A percentile compares a stretch with the other conserved stretches of the same genome.
phyloP scores from a whole-genome alignment of 2,888 invertebrate genomes.

The Sphecodes monilicornis region DNA sequence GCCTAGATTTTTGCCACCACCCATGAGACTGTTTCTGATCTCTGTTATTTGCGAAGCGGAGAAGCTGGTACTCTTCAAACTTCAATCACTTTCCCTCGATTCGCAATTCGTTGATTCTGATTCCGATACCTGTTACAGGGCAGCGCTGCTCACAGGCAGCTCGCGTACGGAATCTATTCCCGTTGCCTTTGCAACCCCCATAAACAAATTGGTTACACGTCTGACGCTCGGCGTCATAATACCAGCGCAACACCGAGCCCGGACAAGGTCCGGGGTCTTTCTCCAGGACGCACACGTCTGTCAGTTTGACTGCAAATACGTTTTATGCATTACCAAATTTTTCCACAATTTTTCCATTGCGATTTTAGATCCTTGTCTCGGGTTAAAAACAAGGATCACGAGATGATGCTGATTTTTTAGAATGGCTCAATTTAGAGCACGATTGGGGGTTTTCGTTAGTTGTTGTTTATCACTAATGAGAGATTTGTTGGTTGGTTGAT shows the following conservation, averaged over 20 bases:
- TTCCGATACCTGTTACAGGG: constrained; percentile 76
- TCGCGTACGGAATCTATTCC: constrained; percentile 83
- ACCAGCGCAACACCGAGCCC: constrained; percentile 85
- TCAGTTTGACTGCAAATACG: constrained; percentile 75
- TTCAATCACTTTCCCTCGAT: background rate
- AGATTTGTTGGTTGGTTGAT: background rate
- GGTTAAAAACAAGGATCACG: background rate
- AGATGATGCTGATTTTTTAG: background rate
- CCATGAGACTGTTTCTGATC: background rate
- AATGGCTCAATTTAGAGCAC: background rate
- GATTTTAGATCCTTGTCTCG: background rate
- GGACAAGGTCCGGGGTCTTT: constrained; percentile 84
- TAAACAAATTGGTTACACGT: constrained; percentile 85
- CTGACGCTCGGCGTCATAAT: constrained; percentile 84
- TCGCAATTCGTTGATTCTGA: background rate
- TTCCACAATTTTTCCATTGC: background rate
- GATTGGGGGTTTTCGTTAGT: background rate
- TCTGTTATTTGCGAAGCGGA: constrained; percentile 38
- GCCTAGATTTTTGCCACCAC: too few species aligned
- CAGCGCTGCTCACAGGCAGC: constrained; percentile 82
- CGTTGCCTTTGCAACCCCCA: constrained; percentile 85
- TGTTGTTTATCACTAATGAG: background rate
- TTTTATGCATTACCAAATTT: constrained; percentile 55
- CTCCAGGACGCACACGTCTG: constrained; percentile 81
- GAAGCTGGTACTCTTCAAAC: constrained; percentile 26